Percentiles rank a stretch among this genome's conserved stretches.
These are phyloP conservation scores for Penaeus chinensis DNA, from an alignment of 1,140 invertebrate genomes.

Conservation along the genomic window DNA sequence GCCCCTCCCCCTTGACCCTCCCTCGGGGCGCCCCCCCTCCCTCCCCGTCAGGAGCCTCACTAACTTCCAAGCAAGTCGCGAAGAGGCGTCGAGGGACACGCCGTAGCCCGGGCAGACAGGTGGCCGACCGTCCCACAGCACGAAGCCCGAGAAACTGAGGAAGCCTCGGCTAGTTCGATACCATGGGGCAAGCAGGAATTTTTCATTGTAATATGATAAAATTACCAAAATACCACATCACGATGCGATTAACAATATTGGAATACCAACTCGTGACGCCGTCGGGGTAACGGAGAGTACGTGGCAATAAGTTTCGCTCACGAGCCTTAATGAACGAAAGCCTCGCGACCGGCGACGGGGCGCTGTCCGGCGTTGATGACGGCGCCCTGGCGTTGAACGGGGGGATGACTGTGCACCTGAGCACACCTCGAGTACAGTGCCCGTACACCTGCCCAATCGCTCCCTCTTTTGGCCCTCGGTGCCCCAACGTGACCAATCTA, in stretches of 20 bases:
- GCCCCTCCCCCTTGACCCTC: neutral
- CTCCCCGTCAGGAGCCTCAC: neutral
- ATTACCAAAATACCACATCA: conserved; percentile 63
- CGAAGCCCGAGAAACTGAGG: conserved; percentile 41
- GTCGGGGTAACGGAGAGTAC: conserved; percentile 52
- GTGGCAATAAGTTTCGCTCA: conserved; percentile 53
- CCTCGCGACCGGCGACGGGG: neutral
- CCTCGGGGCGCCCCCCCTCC: neutral
- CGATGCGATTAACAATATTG: conserved; percentile 63
- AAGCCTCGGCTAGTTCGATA: conserved; percentile 24
- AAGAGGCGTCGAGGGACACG: neutral
- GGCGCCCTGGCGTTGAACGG: neutral
- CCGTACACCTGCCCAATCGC: neutral
- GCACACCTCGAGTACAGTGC: too few relatives aligned
- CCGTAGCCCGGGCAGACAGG: neutral
- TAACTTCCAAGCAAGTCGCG: neutral
- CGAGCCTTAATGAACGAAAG: conserved; percentile 53
- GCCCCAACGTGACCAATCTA: neutral
- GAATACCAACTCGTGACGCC: conserved; percentile 56
- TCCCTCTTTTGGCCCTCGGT: neutral
- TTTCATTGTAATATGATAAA: conserved; percentile 64
- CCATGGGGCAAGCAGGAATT: conserved; percentile 58
- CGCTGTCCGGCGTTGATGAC: neutral
- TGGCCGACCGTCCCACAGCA: conserved; percentile 21
- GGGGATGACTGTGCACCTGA: too few relatives aligned